Base-by-base conservation (phyloP, 2,888 invertebrate species). In the Ryuthela nishihirai region DNA sequence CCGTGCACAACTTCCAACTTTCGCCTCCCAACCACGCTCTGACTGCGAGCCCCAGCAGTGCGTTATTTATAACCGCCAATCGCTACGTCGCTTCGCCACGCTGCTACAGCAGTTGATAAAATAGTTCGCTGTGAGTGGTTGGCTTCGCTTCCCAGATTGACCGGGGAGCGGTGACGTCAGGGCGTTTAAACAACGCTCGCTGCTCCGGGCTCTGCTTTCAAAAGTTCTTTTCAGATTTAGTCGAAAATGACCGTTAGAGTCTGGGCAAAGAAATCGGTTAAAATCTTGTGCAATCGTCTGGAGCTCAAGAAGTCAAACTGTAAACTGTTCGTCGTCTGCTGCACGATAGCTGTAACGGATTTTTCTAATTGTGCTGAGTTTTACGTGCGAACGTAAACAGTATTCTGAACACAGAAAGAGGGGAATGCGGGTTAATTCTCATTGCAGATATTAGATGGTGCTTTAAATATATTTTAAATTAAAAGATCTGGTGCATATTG, bases 61-160 rank as follows among this genome's bases (percentile, higher is more conserved):
- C 55, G 41, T 45, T 56, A 56, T 56, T 56, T 56, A 49, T 56
- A 56, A 39, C 49, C 36, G 35, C 55, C 55, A 56, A 56, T 56
- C 17, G 25, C 18, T 1, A 7, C 12, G 21, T 17, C 26, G 17
- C 6, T 25, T 46, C 21, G 46, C 46, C 54, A 46, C 46, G 46
- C 41, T 46, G 36, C 17, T 12, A 7, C 35, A 15, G 20, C 20
- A 4, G 7, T 26, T 15, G 20, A 54, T 54, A n/a, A n/a, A n/a
- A n/a, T n/a, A n/a, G n/a, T n/a, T n/a, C n/a, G n/a, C n/a, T n/a
- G n/a, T n/a, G n/a, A n/a, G n/a, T 54, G 54, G 54, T 10, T 29
- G 34, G 18, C 17, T 20, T 12, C 5, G 6, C 39, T 20, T 29
- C 45, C 45, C 53, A 40, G 53, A 46, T 41, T 36, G 20, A 38